Evolutionary conservation across 2,888 invertebrate genomes (phyloP).

Genomic region (Andrena bicolor): DNA sequence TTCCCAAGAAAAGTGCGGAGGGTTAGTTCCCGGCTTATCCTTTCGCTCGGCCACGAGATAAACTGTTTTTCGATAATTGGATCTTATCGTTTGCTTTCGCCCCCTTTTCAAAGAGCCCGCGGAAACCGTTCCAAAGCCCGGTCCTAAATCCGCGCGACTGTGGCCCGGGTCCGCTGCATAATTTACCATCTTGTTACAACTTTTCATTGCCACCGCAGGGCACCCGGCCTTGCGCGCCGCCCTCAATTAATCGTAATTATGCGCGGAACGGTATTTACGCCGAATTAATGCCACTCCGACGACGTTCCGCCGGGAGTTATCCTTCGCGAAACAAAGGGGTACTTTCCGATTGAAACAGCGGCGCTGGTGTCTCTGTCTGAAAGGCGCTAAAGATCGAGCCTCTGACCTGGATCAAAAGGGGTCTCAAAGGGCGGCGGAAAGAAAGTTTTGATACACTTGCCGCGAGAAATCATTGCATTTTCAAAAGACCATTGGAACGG

Average conservation of each 20-base stretch:
- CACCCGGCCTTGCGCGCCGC: slow-evolving; percentile 11
- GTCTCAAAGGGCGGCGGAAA: no score
- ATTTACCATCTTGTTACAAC: slow-evolving; percentile 69
- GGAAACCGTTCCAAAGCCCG: slow-evolving; percentile 48
- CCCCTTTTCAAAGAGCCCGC: slow-evolving; percentile 39
- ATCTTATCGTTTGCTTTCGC: slow-evolving; percentile 68
- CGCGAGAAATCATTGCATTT: no score
- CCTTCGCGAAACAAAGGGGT: not conserved
- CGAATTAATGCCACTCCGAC: not conserved
- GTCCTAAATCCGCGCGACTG: slow-evolving; percentile 55
- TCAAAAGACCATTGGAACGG: no score
- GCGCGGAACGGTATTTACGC: not conserved
- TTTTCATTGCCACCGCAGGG: slow-evolving; percentile 49
- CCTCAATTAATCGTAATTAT: slow-evolving; percentile 33
- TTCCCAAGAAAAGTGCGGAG: slow-evolving; percentile 55
- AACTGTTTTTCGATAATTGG: slow-evolving; percentile 75
- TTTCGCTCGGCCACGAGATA: slow-evolving; percentile 66
- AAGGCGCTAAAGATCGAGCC: no score
- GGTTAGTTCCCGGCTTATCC: slow-evolving; percentile 61
- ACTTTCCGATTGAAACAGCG: not conserved
- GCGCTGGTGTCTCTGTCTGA: no score
- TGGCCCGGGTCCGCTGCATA: slow-evolving; percentile 55
- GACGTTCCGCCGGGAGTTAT: not conserved
- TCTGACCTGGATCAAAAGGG: no score
- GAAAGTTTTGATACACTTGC: no score